Conservation (phyloP, 1,140 invertebrate species). For the Drosophila yakuba region DNA sequence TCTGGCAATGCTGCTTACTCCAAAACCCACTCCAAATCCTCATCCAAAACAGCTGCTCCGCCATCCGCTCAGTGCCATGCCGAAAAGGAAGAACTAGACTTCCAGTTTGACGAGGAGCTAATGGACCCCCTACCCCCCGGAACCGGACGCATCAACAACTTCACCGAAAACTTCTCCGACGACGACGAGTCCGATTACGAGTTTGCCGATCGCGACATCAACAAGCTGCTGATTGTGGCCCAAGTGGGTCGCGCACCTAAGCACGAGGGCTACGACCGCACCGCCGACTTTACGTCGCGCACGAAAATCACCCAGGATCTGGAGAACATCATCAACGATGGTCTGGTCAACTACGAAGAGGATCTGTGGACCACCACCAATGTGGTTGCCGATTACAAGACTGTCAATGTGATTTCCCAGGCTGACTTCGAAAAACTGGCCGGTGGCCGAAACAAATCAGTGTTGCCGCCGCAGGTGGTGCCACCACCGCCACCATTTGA, state of each 20-base stretch:
- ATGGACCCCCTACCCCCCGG: constrained; percentile 89
- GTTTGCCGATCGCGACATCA: constrained; percentile 96
- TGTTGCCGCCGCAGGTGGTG: constrained; percentile 87
- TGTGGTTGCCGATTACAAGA: constrained; percentile 89
- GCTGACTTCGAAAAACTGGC: constrained; percentile 94
- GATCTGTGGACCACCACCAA: constrained; percentile 89
- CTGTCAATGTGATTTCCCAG: constrained; percentile 95
- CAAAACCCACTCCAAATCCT: constrained; percentile 77
- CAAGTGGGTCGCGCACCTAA: constrained; percentile 91
- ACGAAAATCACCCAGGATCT: constrained; percentile 97
- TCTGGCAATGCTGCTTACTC: constrained; percentile 76
- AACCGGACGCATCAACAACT: constrained; percentile 91
- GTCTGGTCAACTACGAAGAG: constrained; percentile 97
- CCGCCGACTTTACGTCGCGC: constrained; percentile 92
- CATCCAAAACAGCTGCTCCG: constrained; percentile 81
- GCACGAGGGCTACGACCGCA: constrained; percentile 95
- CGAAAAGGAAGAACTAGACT: constrained; percentile 95
- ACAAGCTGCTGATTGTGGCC: constrained; percentile 97
- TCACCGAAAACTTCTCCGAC: constrained; percentile 90
- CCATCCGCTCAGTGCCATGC: constrained; percentile 83
- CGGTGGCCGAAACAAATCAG: constrained; percentile 85
- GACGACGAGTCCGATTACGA: constrained; percentile 93
- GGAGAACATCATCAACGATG: constrained; percentile 97
- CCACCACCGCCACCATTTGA: constrained; percentile 90
- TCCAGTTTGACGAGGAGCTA: constrained; percentile 98